phyloP scores from a whole-genome alignment of 2,888 invertebrate genomes.

The Amphipoea lucens region DNA sequence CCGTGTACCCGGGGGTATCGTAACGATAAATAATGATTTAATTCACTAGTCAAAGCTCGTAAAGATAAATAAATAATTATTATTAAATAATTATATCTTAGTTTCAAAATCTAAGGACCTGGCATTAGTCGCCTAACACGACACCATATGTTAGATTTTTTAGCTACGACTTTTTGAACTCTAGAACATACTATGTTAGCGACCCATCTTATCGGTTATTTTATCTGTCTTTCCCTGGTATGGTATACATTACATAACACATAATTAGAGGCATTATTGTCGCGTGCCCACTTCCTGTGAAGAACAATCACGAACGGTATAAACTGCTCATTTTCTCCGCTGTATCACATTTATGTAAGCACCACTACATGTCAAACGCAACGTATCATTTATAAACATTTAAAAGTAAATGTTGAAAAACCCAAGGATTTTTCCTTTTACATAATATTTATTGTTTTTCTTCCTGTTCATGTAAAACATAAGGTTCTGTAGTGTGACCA shows the following conservation, averaged over 20 bases:
- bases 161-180: not conserved
- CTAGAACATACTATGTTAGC: not conserved
- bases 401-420: too few relatives aligned
- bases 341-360: constrained; percentile 33
- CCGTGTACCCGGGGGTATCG: not conserved
- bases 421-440: constrained; percentile 20
- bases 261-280: constrained; percentile 29
- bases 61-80: not conserved
- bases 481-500: not conserved
- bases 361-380: constrained; percentile 16
- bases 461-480: not conserved
- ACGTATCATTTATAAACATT: constrained; percentile 1
- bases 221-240: not conserved
- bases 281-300: constrained; percentile 48
- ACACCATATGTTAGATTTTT: not conserved
- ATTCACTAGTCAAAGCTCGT: not conserved
- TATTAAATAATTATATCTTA: not conserved
- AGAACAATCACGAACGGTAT: constrained; percentile 25
- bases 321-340: constrained; percentile 49
- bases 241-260: constrained; percentile 27
- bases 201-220: not conserved
- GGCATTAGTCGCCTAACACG: not conserved
- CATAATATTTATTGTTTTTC: not conserved
- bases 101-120: not conserved
- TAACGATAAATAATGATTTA: not conserved